phyloP scores from a whole-genome alignment of 1,140 invertebrate species.

The Trichonephila clavipes region DNA sequence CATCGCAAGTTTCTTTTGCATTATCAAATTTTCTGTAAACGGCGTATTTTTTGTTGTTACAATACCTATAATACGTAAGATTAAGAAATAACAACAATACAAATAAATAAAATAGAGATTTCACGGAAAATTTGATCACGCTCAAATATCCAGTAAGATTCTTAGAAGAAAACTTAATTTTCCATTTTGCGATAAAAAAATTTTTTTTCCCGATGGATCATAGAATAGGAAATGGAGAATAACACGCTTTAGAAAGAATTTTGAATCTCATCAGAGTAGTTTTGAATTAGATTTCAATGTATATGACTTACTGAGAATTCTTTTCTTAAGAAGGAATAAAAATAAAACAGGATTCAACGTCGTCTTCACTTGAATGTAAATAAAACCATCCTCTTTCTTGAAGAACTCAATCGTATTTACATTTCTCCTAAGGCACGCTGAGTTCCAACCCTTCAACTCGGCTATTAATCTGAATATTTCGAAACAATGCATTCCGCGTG shows the following conservation, averaged over 20 bases:
- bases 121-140: slow-evolving; percentile 19
- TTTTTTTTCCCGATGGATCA: neutral
- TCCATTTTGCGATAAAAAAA: neutral
- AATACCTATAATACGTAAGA: neutral
- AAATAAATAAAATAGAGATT: slow-evolving; percentile 10
- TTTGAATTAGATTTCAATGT: neutral
- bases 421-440: neutral
- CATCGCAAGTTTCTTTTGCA: neutral
- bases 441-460: no score
- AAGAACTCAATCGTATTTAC: neutral
- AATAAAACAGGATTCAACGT: neutral
- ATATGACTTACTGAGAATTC: neutral
- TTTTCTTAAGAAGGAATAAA: neutral
- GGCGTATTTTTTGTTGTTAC: neutral
- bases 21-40: slow-evolving; percentile 8
- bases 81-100: slow-evolving; percentile 36
- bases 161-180: neutral
- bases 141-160: neutral
- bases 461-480: slow-evolving; percentile 10
- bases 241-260: neutral
- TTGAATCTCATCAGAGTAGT: neutral
- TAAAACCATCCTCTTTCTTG: neutral
- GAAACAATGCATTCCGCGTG: neutral
- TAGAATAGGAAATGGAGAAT: neutral
- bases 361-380: neutral